Evolutionary conservation across 1,140 invertebrate genomes (phyloP).

Genomic region (Dinoponera quadriceps): DNA sequence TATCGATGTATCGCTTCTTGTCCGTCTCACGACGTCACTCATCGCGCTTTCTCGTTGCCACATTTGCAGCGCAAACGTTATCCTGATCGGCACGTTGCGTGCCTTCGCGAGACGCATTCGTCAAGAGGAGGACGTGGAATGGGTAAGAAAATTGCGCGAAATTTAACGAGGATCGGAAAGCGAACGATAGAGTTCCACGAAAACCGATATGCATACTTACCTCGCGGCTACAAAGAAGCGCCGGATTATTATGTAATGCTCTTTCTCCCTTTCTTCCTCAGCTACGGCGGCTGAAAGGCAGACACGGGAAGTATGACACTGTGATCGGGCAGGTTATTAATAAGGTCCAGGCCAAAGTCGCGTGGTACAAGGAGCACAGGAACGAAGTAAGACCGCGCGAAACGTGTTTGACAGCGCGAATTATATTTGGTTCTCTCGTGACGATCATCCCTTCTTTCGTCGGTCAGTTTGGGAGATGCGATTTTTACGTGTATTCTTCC

Average conservation of each 20-base stretch:
- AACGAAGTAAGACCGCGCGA: conserved; percentile 43
- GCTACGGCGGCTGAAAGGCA: conserved; percentile 45
- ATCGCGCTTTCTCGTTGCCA: neutral
- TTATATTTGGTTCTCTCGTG: neutral
- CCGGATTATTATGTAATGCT: conserved; percentile 19
- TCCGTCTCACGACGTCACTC: neutral
- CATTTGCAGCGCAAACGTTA: conserved; percentile 17
- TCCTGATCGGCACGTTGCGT: neutral
- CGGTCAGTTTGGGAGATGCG: too few relatives aligned
- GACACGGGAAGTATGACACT: conserved; percentile 26
- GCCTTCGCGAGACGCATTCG: conserved; percentile 3
- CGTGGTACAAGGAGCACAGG: conserved; percentile 50
- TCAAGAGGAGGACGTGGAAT: conserved; percentile 43
- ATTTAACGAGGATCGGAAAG: conserved; percentile 38
- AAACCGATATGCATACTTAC: neutral
- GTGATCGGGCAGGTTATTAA: conserved; percentile 38
- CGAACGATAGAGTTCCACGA: neutral
- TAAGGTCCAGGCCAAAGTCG: conserved; percentile 47
- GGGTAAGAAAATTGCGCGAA: conserved; percentile 53
- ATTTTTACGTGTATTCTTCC: neutral
- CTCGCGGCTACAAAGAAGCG: neutral
- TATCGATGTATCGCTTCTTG: neutral
- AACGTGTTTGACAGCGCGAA: neutral
- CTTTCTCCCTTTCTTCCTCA: conserved; percentile 3
- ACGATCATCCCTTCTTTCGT: too few relatives aligned